Base-by-base conservation (phyloP, 2,888 invertebrate species). In the Heteromurus nitidus region DNA sequence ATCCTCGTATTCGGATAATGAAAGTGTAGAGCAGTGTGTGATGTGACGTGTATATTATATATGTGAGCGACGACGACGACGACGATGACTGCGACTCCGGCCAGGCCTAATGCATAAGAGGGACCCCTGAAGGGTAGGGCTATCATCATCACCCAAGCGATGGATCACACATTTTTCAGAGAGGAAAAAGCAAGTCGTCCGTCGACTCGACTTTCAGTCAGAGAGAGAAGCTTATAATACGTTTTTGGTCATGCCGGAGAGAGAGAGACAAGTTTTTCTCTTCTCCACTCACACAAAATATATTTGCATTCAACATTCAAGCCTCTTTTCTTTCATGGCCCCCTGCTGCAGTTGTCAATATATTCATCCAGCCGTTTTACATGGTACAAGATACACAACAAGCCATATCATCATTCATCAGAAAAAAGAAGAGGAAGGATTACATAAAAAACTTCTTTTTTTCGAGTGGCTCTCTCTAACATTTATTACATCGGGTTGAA, bases 81-180 rank as follows among this genome's bases (percentile, higher is more conserved):
- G 36, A 53, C 11, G 20, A 22, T 20, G 26, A 22, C 58, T 20
- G n/a, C n/a, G n/a, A n/a, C n/a, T n/a, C n/a, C n/a, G n/a, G n/a
- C 24, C 20, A 31, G 11, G 28, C 69, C 20, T 62, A 31, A 62
- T 62, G 62, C 55, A 76, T 62, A 50, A 69, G 65, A 47, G 81
- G 85, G 81, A 85, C 86, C 87, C 87, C 87, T 86, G 85, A 86
- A 86, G 85, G 86, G 87, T 80, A 70, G 80, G 80, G 73, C 80
- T 67, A 80, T 73, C 72, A 74, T 80, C 65, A 70, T 58, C 67
- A 67, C 60, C 13, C 18, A 13, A 50, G n/a, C 13, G 50, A n/a
- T 50, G 50, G 7, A n/a, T n/a, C n/a, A n/a, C n/a, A n/a, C n/a
- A n/a, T n/a, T n/a, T n/a, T n/a, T n/a, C n/a, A n/a, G n/a, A n/a